Conservation (phyloP, 2,888 invertebrate genomes). For the Drosophila nr. perissopoda region DNA sequence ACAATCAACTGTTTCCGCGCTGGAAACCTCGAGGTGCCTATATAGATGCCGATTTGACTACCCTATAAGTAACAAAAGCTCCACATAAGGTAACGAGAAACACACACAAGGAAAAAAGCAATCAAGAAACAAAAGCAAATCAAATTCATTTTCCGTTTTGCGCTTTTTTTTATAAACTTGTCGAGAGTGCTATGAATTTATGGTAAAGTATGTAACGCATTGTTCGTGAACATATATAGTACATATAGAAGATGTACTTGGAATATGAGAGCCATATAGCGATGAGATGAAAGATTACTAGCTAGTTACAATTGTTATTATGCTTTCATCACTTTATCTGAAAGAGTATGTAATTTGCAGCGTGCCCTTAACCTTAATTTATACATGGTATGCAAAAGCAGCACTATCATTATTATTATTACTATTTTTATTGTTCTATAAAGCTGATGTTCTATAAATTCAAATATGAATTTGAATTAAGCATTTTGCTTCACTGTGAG, state of each 20-base stretch:
- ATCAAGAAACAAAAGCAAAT: slow-evolving; percentile 8
- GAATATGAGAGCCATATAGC: not conserved
- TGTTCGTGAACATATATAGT: not conserved
- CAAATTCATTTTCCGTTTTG: slow-evolving; percentile 13
- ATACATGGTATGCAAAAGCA: slow-evolving; percentile 1
- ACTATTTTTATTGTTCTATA: not conserved
- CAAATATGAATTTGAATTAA: not conserved
- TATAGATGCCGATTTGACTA: slow-evolving; percentile 21
- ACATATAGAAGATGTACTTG: not conserved
- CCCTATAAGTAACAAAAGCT: slow-evolving; percentile 42
- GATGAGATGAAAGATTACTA: not conserved
- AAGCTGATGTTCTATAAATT: slow-evolving; percentile 33
- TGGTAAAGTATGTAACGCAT: slow-evolving; percentile 2
- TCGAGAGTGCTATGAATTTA: not conserved
- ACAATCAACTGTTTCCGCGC: slow-evolving; percentile 46
- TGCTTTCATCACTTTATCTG: not conserved
- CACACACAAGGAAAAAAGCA: slow-evolving; percentile 1
- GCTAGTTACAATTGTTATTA: not conserved
- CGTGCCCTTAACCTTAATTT: slow-evolving; percentile 3
- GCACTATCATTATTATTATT: slow-evolving; percentile 16
- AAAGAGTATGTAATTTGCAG: not conserved
- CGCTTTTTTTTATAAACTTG: not conserved
- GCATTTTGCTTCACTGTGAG: slow-evolving; percentile 10
- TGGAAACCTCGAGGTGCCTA: slow-evolving; percentile 23
- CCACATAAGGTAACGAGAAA: slow-evolving; percentile 27